These are phyloP conservation scores for Cyphomyrus plagiostoma DNA, from an alignment of 2,113 vertebrate genomes.

Conservation along the genomic window DNA sequence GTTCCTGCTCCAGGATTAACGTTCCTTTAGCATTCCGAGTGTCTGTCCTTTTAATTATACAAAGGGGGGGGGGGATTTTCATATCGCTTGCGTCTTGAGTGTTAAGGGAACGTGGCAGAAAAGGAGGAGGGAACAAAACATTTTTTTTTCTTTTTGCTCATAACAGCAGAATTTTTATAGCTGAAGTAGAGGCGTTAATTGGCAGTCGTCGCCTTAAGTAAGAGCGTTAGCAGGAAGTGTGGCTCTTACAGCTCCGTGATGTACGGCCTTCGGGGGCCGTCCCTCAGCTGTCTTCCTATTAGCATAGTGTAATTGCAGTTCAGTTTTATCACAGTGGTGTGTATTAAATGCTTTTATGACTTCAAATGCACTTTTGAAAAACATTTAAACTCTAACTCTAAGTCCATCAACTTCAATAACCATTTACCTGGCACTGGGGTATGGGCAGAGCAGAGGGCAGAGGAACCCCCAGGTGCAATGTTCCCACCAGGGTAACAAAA, in stretches of 20 bases:
- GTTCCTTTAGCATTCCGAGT: conserved; percentile 4
- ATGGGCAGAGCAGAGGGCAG: not conserved
- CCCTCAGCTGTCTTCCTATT: not conserved
- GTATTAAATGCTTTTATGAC: conserved; percentile 9
- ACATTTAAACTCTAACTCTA: not conserved
- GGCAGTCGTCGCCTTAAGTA: not conserved
- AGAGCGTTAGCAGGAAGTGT: not conserved
- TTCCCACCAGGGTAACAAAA: not conserved
- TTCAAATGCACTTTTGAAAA: not conserved
- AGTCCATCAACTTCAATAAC: not conserved
- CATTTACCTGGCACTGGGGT: not conserved
- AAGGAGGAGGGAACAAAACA: not conserved
- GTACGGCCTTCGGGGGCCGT: not conserved
- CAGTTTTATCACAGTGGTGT: conserved; percentile 5
- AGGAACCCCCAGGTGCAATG: not conserved
- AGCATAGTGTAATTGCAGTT: conserved; percentile 17
- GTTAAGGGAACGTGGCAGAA: not conserved
- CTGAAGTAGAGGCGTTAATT: not conserved
- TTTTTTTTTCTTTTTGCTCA: not conserved
- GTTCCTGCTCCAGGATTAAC: conserved; percentile 22
- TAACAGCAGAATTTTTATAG: conserved; percentile 1
- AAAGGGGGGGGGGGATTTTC: not conserved
- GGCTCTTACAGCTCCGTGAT: not conserved
- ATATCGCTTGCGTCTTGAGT: not conserved
- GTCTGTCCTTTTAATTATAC: conserved; percentile 4